Evolutionary conservation across 2,888 invertebrate species (phyloP), one percentile per base, ranked within the genome.

Genomic region (Dorcus hopei): DNA sequence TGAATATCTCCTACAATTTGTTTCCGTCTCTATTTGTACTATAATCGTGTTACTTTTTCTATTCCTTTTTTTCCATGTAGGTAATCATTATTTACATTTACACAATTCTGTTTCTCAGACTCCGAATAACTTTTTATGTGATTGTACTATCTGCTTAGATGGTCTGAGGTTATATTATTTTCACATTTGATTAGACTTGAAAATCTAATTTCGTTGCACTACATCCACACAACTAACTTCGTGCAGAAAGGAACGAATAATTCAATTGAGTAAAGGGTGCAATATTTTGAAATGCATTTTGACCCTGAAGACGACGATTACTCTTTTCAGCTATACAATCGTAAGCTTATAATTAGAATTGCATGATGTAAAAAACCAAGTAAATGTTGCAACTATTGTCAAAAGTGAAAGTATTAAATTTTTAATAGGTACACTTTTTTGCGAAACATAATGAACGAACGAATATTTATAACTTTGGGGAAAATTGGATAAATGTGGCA

Each of bases 41-140:
- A 14, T 14, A 14, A 14, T 14, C 1, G 1, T 14, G 14, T 14
- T 14, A 14, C 14, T 14, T 14, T 14, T 14, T 14, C 14, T 14
- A 14, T 14, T 14, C 14, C 1, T 14, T 14, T 14, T 14, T 14
- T 14, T 14, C 14, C 14, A 14, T 14, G 1, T 14, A 14, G 14
- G 14, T 14, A 78, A 78, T 77, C 65, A 71, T 73, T 68, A 68
- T 73, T 67, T 61, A 74, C 70, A 64, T 66, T 58, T 66, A 77
- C 76, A 68, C 85, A 83, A 62, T 74, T 70, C 62, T 71, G 72
- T 70, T 79, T 78, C 72, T 86, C 85, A 59, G 74, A 73, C 63
- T 75, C 75, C 72, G 78, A 80, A 76, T 82, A 87, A 78, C 84
- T 86, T 76, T 79, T 74, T 76, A 87, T 83, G 77, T 86, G 85